Percentiles rank a stretch among this genome's conserved stretches.
Conservation (phyloP, 2,888 invertebrate genomes). For the Congeria kusceri region DNA sequence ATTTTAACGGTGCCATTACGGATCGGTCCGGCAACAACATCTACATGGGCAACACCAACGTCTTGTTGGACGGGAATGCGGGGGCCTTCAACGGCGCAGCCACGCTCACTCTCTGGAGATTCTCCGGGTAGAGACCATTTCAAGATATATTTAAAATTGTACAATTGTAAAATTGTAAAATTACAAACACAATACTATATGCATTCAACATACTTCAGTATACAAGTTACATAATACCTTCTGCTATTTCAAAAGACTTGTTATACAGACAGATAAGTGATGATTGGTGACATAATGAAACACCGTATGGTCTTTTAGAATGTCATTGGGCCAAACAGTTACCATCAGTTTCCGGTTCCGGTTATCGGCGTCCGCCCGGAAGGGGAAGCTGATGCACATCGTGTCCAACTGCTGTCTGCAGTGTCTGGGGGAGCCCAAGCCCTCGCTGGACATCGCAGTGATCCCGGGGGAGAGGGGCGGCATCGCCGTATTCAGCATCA, state of each 20-base stretch:
- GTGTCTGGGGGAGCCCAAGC: slow-evolving; percentile 49
- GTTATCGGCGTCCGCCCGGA: slow-evolving; percentile 29
- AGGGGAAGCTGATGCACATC: slow-evolving; percentile 56
- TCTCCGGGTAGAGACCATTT: slow-evolving; percentile 61
- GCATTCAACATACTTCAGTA: too few species aligned
- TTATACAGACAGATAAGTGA: too few species aligned
- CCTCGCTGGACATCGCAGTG: slow-evolving; percentile 62
- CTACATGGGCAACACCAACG: slow-evolving; percentile 57
- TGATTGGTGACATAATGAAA: too few species aligned
- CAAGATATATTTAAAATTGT: too few species aligned
- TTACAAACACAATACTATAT: too few species aligned
- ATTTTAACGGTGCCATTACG: slow-evolving; percentile 53
- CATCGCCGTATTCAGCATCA: slow-evolving; percentile 49
- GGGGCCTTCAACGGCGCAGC: slow-evolving; percentile 60
- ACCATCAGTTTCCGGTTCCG: slow-evolving; percentile 64
- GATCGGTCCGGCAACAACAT: slow-evolving; percentile 63
- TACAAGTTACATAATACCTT: too few species aligned
- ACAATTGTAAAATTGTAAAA: too few species aligned
- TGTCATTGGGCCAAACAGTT: slow-evolving; percentile 60
- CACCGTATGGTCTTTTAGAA: too few species aligned
- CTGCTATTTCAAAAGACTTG: too few species aligned
- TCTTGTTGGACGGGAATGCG: slow-evolving; percentile 54
- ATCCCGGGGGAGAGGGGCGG: slow-evolving; percentile 52
- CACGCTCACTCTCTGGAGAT: slow-evolving; percentile 64
- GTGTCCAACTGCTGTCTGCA: slow-evolving; percentile 66